These are phyloP conservation scores for Rhyacophila evoluta DNA, from an alignment of 2,888 invertebrate genomes.

Conservation along the genomic window DNA sequence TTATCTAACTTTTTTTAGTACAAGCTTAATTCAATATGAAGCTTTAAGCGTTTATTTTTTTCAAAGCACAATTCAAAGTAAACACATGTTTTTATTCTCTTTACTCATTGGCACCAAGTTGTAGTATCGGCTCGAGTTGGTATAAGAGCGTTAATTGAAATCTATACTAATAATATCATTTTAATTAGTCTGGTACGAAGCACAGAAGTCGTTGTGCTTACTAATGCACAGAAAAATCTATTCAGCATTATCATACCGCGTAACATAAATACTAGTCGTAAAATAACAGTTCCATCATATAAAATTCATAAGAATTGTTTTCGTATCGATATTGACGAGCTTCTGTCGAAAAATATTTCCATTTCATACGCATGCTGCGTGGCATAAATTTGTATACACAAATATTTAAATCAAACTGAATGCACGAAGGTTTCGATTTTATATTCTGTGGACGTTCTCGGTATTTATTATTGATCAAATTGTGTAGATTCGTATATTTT, in stretches of 20 bases:
- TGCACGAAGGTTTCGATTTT: neutral
- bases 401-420: neutral
- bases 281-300: neutral
- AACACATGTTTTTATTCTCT: too few relatives aligned
- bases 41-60: too few relatives aligned
- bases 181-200: neutral
- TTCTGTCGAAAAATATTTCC: neutral
- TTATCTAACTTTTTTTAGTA: too few relatives aligned
- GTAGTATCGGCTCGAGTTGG: neutral
- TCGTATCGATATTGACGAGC: slow-evolving; percentile 11
- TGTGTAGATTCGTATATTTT: neutral
- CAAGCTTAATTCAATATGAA: too few relatives aligned
- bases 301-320: slow-evolving; percentile 9
- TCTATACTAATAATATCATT: neutral
- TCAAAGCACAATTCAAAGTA: too few relatives aligned
- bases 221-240: neutral
- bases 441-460: neutral
- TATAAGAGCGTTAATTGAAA: neutral
- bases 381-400: neutral
- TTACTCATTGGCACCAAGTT: too few relatives aligned
- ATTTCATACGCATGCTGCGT: neutral
- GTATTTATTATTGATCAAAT: neutral
- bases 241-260: neutral
- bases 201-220: neutral
- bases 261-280: neutral